Evolutionary conservation across 92 coral and sea anemone genomes (phyloP), one percentile per base, ranked within the genome.

Genomic region (Ricordea florida): DNA sequence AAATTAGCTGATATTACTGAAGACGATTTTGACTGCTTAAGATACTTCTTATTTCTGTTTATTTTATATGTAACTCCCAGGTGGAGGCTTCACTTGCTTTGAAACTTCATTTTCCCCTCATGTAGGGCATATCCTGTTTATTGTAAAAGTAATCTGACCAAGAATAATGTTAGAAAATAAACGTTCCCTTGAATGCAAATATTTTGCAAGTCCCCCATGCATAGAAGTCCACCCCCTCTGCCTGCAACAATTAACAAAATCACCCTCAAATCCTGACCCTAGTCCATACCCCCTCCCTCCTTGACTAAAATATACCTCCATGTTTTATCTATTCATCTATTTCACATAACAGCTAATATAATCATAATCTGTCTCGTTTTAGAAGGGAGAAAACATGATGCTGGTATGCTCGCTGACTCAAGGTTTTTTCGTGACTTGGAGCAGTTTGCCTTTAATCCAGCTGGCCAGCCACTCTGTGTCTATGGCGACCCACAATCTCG

Each of bases 301-400:
- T n/a, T n/a, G n/a, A n/a, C n/a, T n/a, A n/a, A n/a, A n/a, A n/a
- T n/a, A 37, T n/a, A 51, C 28, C 24, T 20, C 23, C 22, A 51
- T 14, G 11, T 17, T 27, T 51, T 24, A 51, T 51, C 22, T 51
- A 11, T n/a, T 20, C 22, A 51, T 21, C 11, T 26, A 51, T 3
- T 26, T n/a, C 22, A 42, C 32, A 17, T 20, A 17, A 51, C 24
- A 51, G 59, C 26, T 51, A 51, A 51, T 11, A 20, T 26, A 2
- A 14, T n/a, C 23, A n/a, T n/a, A 51, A 6, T 26, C 13, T 20
- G 15, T n/a, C 32, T 51, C 9, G 14, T 37, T 51, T 24, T 26
- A 51, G 59, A 51, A 24, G 59, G 59, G 22, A 51, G 59, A 26
- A 51, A 51, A 26, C 59, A 51, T 51, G 59, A 51, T 51, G 27